These are phyloP conservation scores for Xenopus laevis DNA, from an alignment of 2,113 vertebrate genomes.

Conservation along the genomic window DNA sequence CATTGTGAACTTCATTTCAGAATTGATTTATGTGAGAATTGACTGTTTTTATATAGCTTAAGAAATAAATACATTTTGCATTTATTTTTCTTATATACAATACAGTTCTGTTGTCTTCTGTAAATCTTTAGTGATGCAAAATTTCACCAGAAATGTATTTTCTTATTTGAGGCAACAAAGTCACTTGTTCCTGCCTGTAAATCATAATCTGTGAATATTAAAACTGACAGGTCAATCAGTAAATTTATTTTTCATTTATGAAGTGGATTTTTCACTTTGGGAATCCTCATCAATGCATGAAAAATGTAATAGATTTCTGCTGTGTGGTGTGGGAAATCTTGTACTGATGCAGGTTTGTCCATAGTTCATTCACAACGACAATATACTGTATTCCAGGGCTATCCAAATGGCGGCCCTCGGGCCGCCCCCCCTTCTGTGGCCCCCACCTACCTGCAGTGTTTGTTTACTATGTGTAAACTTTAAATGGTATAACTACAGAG, in stretches of 20 bases:
- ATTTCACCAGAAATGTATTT: slow-evolving; percentile 9
- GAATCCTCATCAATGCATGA: not conserved
- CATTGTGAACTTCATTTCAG: no score
- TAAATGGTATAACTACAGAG: no score
- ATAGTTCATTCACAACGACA: not conserved
- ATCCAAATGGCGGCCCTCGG: no score
- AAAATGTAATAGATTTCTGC: not conserved
- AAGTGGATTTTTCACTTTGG: slow-evolving; percentile 2
- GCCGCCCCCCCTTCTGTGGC: no score
- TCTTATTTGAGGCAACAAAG: slow-evolving; percentile 3
- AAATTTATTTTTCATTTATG: slow-evolving; percentile 21
- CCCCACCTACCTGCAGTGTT: no score
- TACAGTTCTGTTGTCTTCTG: not conserved
- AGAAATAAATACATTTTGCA: no score
- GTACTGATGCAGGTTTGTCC: not conserved
- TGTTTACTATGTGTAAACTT: no score
- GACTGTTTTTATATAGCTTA: no score
- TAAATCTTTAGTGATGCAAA: not conserved
- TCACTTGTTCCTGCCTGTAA: slow-evolving; percentile 5
- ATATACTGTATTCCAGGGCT: no score
- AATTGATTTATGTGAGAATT: no score
- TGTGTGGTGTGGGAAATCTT: not conserved
- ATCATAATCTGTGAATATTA: not conserved
- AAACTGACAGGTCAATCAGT: slow-evolving; percentile 20
- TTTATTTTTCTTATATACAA: not conserved